These are phyloP conservation scores for Podarcis lilfordi DNA, from an alignment of 2,797 vertebrate genomes.

Conservation along the genomic window DNA sequence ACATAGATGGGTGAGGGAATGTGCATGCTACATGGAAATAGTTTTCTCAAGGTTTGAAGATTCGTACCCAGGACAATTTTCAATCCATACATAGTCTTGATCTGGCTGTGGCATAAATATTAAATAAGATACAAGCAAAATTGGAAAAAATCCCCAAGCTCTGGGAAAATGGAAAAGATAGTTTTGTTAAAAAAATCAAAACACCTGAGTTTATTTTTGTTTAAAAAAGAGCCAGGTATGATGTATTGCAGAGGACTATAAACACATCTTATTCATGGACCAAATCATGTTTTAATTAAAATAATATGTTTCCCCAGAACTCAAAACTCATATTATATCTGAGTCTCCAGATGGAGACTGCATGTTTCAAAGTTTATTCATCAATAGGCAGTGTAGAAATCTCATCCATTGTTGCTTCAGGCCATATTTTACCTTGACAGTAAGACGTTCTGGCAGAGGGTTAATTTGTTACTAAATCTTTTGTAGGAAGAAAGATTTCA, in stretches of 20 bases:
- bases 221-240: background rate
- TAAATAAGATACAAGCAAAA: background rate
- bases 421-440: conserved; percentile 20
- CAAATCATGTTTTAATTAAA: background rate
- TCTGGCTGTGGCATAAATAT: background rate
- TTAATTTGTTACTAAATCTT: conserved; percentile 18
- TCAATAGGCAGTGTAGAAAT: conserved; percentile 7
- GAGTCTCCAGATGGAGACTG: background rate
- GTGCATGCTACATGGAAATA: background rate
- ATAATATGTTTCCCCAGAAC: background rate
- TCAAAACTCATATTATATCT: background rate
- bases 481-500: background rate
- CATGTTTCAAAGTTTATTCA: background rate
- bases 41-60: background rate
- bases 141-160: background rate
- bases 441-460: background rate
- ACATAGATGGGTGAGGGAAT: background rate
- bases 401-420: background rate
- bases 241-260: background rate
- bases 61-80: background rate
- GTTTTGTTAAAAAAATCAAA: background rate
- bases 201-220: background rate
- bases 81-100: background rate
- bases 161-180: background rate
- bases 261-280: background rate